phyloP scores from a whole-genome alignment of 2,113 vertebrate species.

The Holacanthus passer region DNA sequence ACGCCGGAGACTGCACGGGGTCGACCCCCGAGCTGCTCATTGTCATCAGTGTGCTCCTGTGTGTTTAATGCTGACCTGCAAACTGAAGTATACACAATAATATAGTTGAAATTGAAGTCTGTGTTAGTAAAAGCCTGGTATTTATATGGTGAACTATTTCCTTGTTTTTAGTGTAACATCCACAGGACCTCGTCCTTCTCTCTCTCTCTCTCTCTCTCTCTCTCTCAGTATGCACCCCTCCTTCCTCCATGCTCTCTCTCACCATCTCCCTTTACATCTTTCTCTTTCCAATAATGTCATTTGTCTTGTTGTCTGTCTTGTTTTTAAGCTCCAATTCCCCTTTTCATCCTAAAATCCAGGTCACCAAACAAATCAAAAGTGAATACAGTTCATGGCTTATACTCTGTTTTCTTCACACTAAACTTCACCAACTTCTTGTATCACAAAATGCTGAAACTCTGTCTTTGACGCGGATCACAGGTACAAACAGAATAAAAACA shows the following conservation, averaged over 20 bases:
- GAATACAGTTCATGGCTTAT: not conserved
- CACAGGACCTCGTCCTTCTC: not conserved
- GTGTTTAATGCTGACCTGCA: no score
- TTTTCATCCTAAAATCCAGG: not conserved
- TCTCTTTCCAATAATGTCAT: not conserved
- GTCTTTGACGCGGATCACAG: not conserved
- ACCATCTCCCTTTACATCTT: not conserved
- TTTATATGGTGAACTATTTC: no score
- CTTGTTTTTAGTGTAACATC: not conserved
- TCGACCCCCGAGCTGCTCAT: no score
- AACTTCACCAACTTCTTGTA: not conserved
- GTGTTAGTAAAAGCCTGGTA: no score
- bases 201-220: not conserved
- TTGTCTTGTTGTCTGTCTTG: constrained; percentile 9
- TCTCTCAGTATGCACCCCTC: not conserved
- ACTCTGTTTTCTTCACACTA: not conserved
- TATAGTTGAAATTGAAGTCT: no score
- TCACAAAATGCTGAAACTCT: not conserved
- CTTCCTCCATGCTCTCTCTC: not conserved
- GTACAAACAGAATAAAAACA: not conserved
- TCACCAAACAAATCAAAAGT: constrained; percentile 2
- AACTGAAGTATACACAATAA: no score
- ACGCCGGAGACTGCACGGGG: no score
- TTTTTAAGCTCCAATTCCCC: constrained; percentile 15
- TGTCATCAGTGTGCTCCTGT: no score